Conservation (phyloP, 2,797 vertebrate species). For the Agapornis canus region DNA sequence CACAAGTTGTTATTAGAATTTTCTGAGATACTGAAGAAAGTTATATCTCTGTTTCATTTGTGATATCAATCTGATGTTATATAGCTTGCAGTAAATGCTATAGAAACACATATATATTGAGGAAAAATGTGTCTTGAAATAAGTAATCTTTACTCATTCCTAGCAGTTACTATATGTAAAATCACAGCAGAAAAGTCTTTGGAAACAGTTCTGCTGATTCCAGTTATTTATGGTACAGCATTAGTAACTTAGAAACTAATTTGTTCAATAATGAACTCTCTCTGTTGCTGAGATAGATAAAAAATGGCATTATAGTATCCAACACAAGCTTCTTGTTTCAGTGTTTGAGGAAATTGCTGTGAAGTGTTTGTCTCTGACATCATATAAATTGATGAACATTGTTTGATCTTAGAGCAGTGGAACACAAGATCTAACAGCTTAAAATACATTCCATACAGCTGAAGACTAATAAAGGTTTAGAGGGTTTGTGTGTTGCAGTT, state of each 20-base stretch:
- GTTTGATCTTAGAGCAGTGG: slow-evolving; percentile 41
- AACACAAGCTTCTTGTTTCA: slow-evolving; percentile 52
- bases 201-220: slow-evolving; percentile 40
- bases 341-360: slow-evolving; percentile 15
- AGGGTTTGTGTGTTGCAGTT: slow-evolving; percentile 40
- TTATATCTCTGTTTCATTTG: not conserved
- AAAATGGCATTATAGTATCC: slow-evolving; percentile 41
- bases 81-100: not conserved
- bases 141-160: not conserved
- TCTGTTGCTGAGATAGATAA: slow-evolving; percentile 55
- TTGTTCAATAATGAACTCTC: slow-evolving; percentile 70
- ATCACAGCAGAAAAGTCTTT: slow-evolving; percentile 35
- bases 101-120: not conserved
- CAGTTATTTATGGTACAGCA: slow-evolving; percentile 56
- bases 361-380: not conserved
- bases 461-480: slow-evolving; percentile 59
- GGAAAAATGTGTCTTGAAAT: not conserved
- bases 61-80: not conserved
- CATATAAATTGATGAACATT: slow-evolving; percentile 58
- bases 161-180: slow-evolving; percentile 30
- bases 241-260: slow-evolving; percentile 70
- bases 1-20: not conserved
- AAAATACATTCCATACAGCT: slow-evolving; percentile 48
- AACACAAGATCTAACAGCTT: slow-evolving; percentile 63
- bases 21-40: not conserved